phyloP scores from a whole-genome alignment of 2,888 invertebrate species.

The Rhingia campestris region DNA sequence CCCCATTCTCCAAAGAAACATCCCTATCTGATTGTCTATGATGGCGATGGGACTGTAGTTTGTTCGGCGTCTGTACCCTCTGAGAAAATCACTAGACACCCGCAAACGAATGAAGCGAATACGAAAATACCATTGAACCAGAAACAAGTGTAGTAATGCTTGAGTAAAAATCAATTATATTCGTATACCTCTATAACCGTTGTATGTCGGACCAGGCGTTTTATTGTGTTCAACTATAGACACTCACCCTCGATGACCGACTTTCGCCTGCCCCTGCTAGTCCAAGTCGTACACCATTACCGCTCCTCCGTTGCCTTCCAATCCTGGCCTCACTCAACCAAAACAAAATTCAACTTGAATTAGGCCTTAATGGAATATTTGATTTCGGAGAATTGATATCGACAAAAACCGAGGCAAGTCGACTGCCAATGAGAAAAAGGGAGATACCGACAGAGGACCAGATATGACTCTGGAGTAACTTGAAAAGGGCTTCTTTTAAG shows the following conservation, averaged over 20 bases:
- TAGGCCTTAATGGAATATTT: conserved; percentile 74
- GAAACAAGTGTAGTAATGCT: conserved; percentile 71
- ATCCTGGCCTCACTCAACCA: conserved; percentile 61
- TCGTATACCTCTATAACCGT: conserved; percentile 15
- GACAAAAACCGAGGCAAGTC: conserved; percentile 32
- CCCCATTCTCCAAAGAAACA: conserved; percentile 18
- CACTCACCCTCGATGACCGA: conserved; percentile 42
- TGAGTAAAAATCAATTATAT: conserved; percentile 70
- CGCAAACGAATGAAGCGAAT: conserved; percentile 58
- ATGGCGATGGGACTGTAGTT: conserved; percentile 8
- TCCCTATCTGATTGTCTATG: conserved; percentile 54
- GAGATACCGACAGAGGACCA: background rate
- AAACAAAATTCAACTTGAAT: conserved; percentile 71
- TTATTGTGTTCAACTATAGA: conserved; percentile 50
- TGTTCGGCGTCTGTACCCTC: conserved; percentile 30
- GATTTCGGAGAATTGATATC: conserved; percentile 66
- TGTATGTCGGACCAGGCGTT: conserved; percentile 41
- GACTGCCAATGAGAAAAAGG: background rate
- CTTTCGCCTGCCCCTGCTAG: conserved; percentile 39
- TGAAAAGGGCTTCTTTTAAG: conserved; percentile 40
- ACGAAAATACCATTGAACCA: conserved; percentile 66
- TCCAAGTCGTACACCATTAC: background rate
- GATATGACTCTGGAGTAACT: conserved; percentile 12
- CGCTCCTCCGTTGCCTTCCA: background rate
- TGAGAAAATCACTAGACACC: conserved; percentile 57